Evolutionary conservation across 2,113 vertebrate genomes (phyloP), one percentile per base, ranked within the genome.

Genomic region (Pithys albifrons): DNA sequence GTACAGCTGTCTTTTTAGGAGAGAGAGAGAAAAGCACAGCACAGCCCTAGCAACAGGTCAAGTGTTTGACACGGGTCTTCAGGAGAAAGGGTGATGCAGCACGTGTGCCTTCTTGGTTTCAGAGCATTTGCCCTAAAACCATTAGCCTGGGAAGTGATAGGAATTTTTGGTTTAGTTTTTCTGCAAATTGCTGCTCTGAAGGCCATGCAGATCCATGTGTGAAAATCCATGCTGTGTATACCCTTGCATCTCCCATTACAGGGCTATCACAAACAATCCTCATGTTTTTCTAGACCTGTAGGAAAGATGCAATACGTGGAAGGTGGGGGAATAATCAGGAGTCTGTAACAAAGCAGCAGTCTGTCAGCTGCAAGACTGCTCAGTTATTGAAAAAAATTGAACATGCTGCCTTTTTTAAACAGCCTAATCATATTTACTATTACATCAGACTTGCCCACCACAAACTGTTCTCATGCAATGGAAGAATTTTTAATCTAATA

Each of bases 401-500:
- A 81, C 80, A 78, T 46, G 33, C 52, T 88, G 64, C 39, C 49
- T 80, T 92, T 96, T 92, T 77, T 19, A 78, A 93, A 72, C 72
- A 95, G 45, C 18, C 70, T 96, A 96, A 96, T 96, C 66, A 25
- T 86, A 94, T 96, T 96, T 96, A 87, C 70, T 70, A 33, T 91
- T 95, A 78, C 96, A 83, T 95, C 93, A 97, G 95, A 87, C 81
- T 59, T 89, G 69, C 18, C 81, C 80, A 66, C 83, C 54, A 72
- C 41, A 64, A 94, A 82, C 58, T 72, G 62, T 78, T 89, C 88
- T 87, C 80, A 61, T 89, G 83, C 92, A 95, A 92, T 69, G 61
- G 61, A 93, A 96, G 91, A 89, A 95, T 92, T 93, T 94, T 93
- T 96, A 96, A 96, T 95, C 92, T 96, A 97, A 89, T 96, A 91